Percentiles rank a stretch among this genome's conserved stretches.
Conservation (phyloP, 2,113 vertebrate species). For the Ochotona curzoniae region DNA sequence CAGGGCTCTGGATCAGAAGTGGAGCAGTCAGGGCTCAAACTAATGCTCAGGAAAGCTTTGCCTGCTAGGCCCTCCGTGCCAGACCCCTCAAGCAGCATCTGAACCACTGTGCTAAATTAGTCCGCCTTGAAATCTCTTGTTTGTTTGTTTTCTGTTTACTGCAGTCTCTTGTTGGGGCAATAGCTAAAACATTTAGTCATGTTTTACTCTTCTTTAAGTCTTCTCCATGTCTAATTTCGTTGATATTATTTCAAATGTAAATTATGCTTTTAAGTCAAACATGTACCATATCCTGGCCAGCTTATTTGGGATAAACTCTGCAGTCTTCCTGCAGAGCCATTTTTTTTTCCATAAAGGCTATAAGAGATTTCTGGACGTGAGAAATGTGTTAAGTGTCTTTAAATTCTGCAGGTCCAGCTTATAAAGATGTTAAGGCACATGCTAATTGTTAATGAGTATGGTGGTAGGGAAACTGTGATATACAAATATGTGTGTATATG, state of each 20-base stretch:
- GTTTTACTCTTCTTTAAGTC: not conserved
- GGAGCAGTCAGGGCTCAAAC: no score
- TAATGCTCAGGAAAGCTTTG: no score
- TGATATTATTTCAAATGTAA: conserved; percentile 27
- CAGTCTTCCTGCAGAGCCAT: not conserved
- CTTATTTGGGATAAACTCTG: conserved; percentile 30
- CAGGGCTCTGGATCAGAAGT: no score
- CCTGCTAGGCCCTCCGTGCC: no score
- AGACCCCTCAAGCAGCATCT: no score
- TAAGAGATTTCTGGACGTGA: not conserved
- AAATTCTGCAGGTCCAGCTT: conserved; percentile 8
- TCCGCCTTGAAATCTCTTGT: no score
- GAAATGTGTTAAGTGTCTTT: conserved; percentile 3
- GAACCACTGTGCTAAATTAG: no score
- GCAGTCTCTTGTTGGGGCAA: not conserved
- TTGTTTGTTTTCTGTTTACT: not conserved
- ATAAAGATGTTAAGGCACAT: not conserved
- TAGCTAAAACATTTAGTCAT: not conserved
- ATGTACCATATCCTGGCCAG: not conserved
- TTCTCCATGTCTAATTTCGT: conserved; percentile 31
- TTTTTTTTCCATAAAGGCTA: not conserved
- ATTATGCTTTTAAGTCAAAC: conserved; percentile 5
- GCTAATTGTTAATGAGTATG: conserved; percentile 18
- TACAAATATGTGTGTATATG: no score
- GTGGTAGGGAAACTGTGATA: conserved; percentile 26